These are phyloP conservation scores for Uria aalge DNA, from an alignment of 2,113 vertebrate genomes.

Conservation along the genomic window DNA sequence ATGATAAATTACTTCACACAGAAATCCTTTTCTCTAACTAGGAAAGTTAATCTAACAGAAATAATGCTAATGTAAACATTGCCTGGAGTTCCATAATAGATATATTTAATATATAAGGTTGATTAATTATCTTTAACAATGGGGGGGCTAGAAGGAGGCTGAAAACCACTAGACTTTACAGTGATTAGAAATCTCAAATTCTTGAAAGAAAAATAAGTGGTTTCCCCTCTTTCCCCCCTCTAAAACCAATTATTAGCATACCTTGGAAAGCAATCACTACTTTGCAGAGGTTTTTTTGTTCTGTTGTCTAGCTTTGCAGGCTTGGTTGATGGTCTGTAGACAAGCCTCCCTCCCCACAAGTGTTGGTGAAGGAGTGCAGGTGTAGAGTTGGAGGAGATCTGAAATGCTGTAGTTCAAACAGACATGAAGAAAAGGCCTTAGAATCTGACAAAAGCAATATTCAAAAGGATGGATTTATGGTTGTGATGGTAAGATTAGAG, in stretches of 20 bases:
- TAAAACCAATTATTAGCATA: neutral
- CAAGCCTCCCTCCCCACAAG: neutral
- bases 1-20: neutral
- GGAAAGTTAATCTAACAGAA: neutral
- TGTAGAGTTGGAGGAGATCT: neutral
- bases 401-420: neutral
- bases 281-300: neutral
- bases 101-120: neutral
- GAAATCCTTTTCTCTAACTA: neutral
- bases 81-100: neutral
- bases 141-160: neutral
- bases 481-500: neutral
- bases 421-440: neutral
- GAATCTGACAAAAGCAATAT: neutral
- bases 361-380: neutral
- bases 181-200: neutral
- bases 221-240: accelerated
- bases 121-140: neutral
- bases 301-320: neutral
- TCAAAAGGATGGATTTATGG: neutral
- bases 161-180: neutral
- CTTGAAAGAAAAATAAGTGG: neutral
- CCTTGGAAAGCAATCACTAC: neutral
- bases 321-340: neutral
- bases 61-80: neutral